Evolutionary conservation across 1,140 invertebrate species (phyloP).

Genomic region (Lepeophtheirus salmonis): DNA sequence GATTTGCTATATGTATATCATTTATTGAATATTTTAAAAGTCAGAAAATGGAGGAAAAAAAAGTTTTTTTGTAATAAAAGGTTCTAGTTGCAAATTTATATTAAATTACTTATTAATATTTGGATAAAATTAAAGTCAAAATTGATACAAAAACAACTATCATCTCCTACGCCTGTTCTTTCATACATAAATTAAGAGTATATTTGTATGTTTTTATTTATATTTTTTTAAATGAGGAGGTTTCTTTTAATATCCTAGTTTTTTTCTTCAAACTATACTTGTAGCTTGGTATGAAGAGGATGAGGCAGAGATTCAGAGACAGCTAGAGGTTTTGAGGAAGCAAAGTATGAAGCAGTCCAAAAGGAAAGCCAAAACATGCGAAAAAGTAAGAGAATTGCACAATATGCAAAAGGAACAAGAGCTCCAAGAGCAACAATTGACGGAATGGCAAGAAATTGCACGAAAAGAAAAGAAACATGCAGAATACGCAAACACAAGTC

Average conservation of each 20-base stretch:
- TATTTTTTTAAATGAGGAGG: no score
- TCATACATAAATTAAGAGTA: no score
- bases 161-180: no score
- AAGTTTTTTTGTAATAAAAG: no score
- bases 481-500: not conserved
- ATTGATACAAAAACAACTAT: no score
- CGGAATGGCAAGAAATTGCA: constrained; percentile 15
- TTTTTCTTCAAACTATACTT: not conserved
- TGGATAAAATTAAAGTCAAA: no score
- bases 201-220: no score
- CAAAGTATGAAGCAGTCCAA: not conserved
- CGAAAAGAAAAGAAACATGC: constrained; percentile 1
- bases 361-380: not conserved
- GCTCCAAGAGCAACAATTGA: not conserved
- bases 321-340: not conserved
- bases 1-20: no score
- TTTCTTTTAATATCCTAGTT: not conserved
- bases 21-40: no score
- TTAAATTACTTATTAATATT: no score
- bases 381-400: not conserved
- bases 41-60: no score
- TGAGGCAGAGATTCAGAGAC: not conserved
- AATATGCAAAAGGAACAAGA: not conserved
- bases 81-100: no score
- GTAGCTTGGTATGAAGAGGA: not conserved